These are phyloP conservation scores for Leistus spinibarbis DNA, from an alignment of 2,888 invertebrate genomes.

Conservation along the genomic window DNA sequence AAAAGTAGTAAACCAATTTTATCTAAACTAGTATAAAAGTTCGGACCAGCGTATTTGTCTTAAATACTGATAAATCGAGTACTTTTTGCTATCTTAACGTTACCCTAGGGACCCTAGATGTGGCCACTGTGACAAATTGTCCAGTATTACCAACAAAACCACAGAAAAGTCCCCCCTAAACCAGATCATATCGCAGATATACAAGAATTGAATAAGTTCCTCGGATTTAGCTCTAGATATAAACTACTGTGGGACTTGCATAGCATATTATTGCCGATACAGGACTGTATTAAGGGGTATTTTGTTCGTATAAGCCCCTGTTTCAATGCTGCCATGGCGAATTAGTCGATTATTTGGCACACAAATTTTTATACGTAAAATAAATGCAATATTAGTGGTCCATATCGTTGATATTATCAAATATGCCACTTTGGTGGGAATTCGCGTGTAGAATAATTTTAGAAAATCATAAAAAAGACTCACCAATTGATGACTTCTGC, in stretches of 20 bases:
- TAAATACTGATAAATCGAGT: constrained; percentile 24
- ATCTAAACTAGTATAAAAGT: too few relatives aligned
- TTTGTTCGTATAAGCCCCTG: too few relatives aligned
- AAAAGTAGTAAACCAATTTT: too few relatives aligned
- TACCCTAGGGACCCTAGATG: background rate
- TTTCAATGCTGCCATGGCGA: too few relatives aligned
- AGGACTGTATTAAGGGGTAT: background rate
- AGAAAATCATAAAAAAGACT: too few relatives aligned
- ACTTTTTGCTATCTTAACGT: constrained; percentile 11
- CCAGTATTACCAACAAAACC: constrained; percentile 18
- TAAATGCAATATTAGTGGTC: too few relatives aligned
- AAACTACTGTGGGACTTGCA: background rate
- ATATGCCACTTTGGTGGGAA: too few relatives aligned
- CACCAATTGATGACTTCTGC: too few relatives aligned
- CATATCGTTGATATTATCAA: too few relatives aligned
- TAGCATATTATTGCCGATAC: background rate
- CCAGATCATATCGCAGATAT: background rate
- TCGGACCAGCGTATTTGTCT: background rate
- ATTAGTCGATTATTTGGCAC: too few relatives aligned
- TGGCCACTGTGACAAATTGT: constrained; percentile 24
- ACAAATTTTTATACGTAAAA: too few relatives aligned
- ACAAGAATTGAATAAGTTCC: constrained; percentile 16
- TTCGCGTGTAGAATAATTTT: too few relatives aligned
- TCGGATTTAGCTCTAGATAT: background rate
- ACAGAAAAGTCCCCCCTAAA: background rate